These are phyloP conservation scores for Rhorus exstirpatorius DNA, from an alignment of 2,888 invertebrate species.

Conservation along the genomic window DNA sequence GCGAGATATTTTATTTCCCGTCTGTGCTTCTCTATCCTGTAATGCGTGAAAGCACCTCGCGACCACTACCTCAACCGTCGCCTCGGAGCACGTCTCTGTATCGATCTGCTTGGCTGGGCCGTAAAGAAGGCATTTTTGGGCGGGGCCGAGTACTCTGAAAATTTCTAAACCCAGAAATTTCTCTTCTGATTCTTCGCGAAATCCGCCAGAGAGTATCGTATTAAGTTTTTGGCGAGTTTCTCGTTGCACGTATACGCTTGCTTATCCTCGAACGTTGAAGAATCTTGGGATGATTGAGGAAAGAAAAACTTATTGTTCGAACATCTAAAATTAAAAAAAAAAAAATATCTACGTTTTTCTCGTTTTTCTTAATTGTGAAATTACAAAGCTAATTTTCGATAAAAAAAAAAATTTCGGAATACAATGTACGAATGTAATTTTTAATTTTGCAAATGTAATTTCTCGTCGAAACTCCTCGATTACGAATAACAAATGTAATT, in stretches of 20 bases:
- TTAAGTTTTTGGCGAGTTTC: conserved; percentile 1
- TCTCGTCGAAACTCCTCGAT: too few relatives aligned
- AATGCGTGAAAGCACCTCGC: conserved; percentile 51
- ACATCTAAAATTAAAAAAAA: background rate
- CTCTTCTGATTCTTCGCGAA: background rate
- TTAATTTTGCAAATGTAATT: too few relatives aligned
- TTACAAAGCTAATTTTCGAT: too few relatives aligned
- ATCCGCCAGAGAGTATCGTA: background rate
- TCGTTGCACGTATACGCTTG: background rate
- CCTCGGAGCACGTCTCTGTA: conserved; percentile 70
- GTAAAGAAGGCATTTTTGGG: conserved; percentile 76
- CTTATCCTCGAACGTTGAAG: background rate
- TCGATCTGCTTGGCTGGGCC: conserved; percentile 77
- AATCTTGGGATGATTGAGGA: background rate
- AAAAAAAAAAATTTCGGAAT: too few relatives aligned
- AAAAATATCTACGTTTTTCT: background rate
- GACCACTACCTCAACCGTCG: conserved; percentile 48
- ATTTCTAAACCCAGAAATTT: conserved; percentile 42
- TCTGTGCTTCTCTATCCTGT: conserved; percentile 17
- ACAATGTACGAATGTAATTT: too few relatives aligned
- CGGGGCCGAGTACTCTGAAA: conserved; percentile 68
- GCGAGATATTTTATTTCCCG: conserved; percentile 1
- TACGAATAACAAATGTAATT: too few relatives aligned
- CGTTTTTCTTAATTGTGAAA: too few relatives aligned
- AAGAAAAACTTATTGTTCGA: background rate